Evolutionary conservation across 2,113 vertebrate species (phyloP).

Genomic region (Oostethus manadensis): DNA sequence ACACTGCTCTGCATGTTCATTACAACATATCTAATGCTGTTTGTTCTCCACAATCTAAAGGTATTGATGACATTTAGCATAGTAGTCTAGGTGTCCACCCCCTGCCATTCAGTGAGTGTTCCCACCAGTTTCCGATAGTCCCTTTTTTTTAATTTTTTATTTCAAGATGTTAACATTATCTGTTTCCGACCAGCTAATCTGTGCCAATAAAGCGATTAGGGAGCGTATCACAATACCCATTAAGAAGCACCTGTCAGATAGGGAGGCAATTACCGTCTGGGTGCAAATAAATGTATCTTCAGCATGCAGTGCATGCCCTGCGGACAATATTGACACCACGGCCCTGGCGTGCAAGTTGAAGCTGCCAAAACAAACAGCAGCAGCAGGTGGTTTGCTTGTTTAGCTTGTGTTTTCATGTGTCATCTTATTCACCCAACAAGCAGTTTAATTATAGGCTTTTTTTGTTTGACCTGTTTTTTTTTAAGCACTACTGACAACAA

Average conservation of each 20-base stretch:
- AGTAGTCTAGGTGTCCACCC: constrained; percentile 4
- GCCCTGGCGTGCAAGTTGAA: not conserved
- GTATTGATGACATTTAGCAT: too few relatives aligned
- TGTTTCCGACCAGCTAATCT: constrained; percentile 21
- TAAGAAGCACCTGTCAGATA: constrained; percentile 44
- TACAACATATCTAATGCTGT: not conserved
- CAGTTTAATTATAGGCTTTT: too few relatives aligned
- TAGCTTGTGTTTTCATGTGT: constrained; percentile 11
- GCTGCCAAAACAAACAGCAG: not conserved
- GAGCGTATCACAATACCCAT: constrained; percentile 22
- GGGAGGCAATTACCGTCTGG: constrained; percentile 27
- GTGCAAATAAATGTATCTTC: constrained; percentile 41
- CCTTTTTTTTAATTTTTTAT: too few relatives aligned
- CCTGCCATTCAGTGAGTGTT: constrained; percentile 6
- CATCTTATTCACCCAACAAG: too few relatives aligned
- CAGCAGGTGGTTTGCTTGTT: constrained; percentile 8
- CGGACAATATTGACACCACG: constrained; percentile 41
- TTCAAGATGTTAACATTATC: constrained; percentile 26
- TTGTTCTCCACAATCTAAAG: not conserved
- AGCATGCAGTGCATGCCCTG: constrained; percentile 21
- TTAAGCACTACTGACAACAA: too few relatives aligned
- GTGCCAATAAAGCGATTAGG: constrained; percentile 33
- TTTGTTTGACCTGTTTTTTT: not conserved
- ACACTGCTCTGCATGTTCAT: not conserved
- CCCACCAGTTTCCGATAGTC: not conserved